A percentile compares a stretch with the other conserved stretches of the same genome.
phyloP scores from a whole-genome alignment of 1,140 invertebrate genomes.

The Caerostris extrusa region DNA sequence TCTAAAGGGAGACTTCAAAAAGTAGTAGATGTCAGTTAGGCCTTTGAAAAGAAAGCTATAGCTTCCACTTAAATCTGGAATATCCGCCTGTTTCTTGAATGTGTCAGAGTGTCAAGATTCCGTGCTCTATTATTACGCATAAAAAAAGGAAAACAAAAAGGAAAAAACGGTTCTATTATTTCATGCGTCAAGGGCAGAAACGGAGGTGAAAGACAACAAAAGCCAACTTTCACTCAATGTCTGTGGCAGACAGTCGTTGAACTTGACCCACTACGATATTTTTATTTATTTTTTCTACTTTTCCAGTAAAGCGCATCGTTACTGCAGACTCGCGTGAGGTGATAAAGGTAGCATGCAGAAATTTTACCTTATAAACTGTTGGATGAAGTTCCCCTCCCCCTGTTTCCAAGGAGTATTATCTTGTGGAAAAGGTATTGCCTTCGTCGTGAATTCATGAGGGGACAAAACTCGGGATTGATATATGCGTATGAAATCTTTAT shows the following conservation, averaged over 20 bases:
- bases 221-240: not conserved
- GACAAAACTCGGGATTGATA: not conserved
- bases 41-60: conserved; percentile 1
- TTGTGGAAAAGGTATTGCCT: not conserved
- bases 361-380: conserved; percentile 19
- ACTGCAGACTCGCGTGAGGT: conserved; percentile 7
- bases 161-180: conserved; percentile 18
- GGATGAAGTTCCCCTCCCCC: not conserved
- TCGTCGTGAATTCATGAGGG: not conserved
- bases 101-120: conserved; percentile 40
- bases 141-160: conserved; percentile 37
- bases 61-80: conserved; percentile 21
- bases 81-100: not conserved
- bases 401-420: not conserved
- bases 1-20: not conserved
- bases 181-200: conserved; percentile 29
- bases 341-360: conserved; percentile 2
- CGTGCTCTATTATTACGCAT: conserved; percentile 40
- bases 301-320: conserved; percentile 22
- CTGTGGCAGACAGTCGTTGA: conserved; percentile 43
- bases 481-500: not conserved
- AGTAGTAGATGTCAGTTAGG: conserved; percentile 19
- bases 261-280: conserved; percentile 39
- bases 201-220: conserved; percentile 32
- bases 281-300: not conserved